Conservation (phyloP, 2,113 vertebrate species). For the Felis chaus region DNA sequence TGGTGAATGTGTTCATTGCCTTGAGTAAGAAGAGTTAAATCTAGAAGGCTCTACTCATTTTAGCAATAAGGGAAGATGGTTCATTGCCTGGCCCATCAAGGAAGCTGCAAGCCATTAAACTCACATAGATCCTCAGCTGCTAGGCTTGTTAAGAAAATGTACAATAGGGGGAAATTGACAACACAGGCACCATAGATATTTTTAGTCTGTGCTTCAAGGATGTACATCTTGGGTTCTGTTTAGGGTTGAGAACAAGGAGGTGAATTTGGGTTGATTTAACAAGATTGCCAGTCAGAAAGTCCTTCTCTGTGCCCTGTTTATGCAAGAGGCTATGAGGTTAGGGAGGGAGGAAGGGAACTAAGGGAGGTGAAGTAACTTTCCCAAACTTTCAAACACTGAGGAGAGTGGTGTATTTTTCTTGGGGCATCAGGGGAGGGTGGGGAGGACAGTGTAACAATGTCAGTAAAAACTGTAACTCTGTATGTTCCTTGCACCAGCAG, state of each 20-base stretch:
- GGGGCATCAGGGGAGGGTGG: not conserved
- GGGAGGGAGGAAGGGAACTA: too few relatives aligned
- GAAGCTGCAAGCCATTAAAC: slow-evolving; percentile 65
- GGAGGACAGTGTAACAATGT: not conserved
- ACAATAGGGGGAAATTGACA: slow-evolving; percentile 79
- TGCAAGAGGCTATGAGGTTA: not conserved
- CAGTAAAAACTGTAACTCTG: not conserved
- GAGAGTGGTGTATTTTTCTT: not conserved
- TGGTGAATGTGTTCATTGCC: not conserved
- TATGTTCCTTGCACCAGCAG: not conserved
- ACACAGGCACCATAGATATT: slow-evolving; percentile 63
- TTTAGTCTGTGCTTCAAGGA: slow-evolving; percentile 69
- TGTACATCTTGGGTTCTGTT: slow-evolving; percentile 59
- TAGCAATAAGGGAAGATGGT: slow-evolving; percentile 21
- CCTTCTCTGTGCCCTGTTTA: not conserved
- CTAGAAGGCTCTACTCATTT: not conserved
- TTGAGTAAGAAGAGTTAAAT: slow-evolving; percentile 49
- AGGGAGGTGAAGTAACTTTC: not conserved
- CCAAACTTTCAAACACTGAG: not conserved
- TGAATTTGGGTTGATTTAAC: slow-evolving; percentile 49
- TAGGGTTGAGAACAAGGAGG: slow-evolving; percentile 15
- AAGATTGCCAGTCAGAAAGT: not conserved
- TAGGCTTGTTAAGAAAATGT: slow-evolving; percentile 72
- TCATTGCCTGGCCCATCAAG: slow-evolving; percentile 19
- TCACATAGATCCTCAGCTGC: slow-evolving; percentile 66